phyloP scores from a whole-genome alignment of 1,140 invertebrate genomes.

The Habropoda laboriosa region DNA sequence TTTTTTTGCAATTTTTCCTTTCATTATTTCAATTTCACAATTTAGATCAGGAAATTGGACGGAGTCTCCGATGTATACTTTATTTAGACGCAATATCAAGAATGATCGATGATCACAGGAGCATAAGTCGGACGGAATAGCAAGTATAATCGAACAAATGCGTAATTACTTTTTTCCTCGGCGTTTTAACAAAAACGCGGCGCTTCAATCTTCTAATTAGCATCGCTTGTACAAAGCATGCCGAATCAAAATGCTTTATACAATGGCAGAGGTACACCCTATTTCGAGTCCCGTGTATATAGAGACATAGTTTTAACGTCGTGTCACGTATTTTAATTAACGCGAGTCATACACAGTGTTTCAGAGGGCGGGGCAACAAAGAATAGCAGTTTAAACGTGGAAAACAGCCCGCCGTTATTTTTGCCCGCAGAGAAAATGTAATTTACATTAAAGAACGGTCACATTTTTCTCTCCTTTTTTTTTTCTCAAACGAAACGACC shows the following conservation, averaged over 20 bases:
- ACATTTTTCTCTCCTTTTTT: too few species aligned
- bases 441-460: neutral
- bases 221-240: constrained; percentile 13
- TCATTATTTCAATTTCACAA: too few species aligned
- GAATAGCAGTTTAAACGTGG: neutral
- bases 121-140: neutral
- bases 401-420: neutral
- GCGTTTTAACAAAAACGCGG: neutral
- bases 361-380: neutral
- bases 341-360: neutral
- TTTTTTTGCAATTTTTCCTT: too few species aligned
- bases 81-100: neutral
- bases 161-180: neutral
- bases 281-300: constrained; percentile 16
- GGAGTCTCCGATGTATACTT: neutral
- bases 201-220: constrained; percentile 32
- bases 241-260: neutral
- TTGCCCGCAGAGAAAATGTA: neutral
- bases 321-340: constrained; percentile 33
- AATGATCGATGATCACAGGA: neutral
- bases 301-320: constrained; percentile 22
- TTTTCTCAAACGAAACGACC: too few species aligned
- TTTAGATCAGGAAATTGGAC: neutral
- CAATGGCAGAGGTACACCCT: neutral
- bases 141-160: neutral